A percentile compares a stretch with the other conserved stretches of the same genome.
These are phyloP conservation scores for Andricus grossulariae DNA, from an alignment of 1,140 invertebrate genomes.

Conservation along the genomic window DNA sequence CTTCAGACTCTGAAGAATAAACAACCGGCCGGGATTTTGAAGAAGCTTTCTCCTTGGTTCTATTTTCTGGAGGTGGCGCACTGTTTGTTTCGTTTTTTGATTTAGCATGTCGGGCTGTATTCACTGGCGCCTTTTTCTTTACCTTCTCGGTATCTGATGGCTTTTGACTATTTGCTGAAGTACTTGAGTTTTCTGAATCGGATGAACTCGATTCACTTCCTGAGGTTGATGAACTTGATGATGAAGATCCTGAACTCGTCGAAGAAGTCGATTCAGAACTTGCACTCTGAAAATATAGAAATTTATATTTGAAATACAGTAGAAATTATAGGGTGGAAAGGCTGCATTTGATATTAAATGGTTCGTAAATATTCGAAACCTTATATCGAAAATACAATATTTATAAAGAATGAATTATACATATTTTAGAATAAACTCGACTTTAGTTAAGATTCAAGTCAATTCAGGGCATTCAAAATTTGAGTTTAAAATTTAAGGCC, in stretches of 20 bases:
- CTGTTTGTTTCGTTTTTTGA: conserved; percentile 65
- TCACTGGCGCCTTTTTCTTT: conserved; percentile 75
- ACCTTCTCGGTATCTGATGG: conserved; percentile 69
- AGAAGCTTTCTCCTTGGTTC: conserved; percentile 66
- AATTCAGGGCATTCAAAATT: too few species aligned
- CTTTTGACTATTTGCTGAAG: conserved; percentile 73
- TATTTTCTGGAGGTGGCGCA: conserved; percentile 51
- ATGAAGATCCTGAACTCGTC: conserved; percentile 80
- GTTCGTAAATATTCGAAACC: too few species aligned
- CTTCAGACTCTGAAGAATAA: conserved; percentile 77
- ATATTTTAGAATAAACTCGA: too few species aligned
- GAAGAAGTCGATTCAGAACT: conserved; percentile 81
- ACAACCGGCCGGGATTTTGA: conserved; percentile 62
- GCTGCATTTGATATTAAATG: too few species aligned
- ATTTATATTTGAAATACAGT: too few species aligned
- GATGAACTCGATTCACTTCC: conserved; percentile 83
- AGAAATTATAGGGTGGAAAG: too few species aligned
- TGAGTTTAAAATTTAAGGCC: too few species aligned
- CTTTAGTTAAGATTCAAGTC: too few species aligned
- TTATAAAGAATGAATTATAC: too few species aligned
- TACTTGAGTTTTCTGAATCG: conserved; percentile 83
- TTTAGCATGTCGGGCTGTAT: conserved; percentile 69
- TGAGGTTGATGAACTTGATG: conserved; percentile 79
- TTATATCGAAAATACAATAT: too few species aligned
- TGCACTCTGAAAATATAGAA: conserved; percentile 69